Conservation (phyloP, 2,113 vertebrate species). For the Brienomyrus longianalis region DNA sequence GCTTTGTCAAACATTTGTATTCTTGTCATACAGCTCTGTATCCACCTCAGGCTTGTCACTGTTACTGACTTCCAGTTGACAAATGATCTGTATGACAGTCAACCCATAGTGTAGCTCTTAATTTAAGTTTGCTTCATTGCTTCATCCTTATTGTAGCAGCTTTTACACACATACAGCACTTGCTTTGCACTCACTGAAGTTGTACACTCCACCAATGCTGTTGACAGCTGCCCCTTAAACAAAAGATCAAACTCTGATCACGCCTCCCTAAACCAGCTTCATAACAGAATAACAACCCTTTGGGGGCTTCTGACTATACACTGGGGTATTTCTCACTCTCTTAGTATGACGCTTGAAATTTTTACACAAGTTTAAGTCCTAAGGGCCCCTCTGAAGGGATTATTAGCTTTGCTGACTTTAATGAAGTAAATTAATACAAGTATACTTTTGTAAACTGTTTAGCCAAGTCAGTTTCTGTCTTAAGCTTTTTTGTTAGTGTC, state of each 20-base stretch:
- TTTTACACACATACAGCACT: neutral
- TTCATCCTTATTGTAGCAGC: neutral
- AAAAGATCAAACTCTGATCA: neutral
- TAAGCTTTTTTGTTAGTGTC: neutral
- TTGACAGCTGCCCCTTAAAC: neutral
- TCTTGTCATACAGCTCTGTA: slow-evolving; percentile 40
- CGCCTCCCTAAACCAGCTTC: neutral
- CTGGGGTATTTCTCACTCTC: neutral
- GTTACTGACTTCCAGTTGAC: slow-evolving; percentile 42
- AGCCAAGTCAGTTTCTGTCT: neutral
- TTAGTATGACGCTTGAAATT: neutral
- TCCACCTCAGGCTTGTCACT: slow-evolving; percentile 36
- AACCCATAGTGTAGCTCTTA: neutral
- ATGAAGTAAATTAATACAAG: no score
- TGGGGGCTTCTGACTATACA: neutral
- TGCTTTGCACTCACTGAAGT: neutral
- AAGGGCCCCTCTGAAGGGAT: neutral
- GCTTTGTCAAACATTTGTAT: slow-evolving; percentile 34
- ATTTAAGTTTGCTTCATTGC: neutral
- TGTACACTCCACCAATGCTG: neutral
- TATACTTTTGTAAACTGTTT: neutral
- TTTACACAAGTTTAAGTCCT: neutral
- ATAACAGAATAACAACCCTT: neutral
- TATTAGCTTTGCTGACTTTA: neutral
- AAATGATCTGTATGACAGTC: neutral